phyloP scores from a whole-genome alignment of 1,140 invertebrate genomes.

The Lerema accius region DNA sequence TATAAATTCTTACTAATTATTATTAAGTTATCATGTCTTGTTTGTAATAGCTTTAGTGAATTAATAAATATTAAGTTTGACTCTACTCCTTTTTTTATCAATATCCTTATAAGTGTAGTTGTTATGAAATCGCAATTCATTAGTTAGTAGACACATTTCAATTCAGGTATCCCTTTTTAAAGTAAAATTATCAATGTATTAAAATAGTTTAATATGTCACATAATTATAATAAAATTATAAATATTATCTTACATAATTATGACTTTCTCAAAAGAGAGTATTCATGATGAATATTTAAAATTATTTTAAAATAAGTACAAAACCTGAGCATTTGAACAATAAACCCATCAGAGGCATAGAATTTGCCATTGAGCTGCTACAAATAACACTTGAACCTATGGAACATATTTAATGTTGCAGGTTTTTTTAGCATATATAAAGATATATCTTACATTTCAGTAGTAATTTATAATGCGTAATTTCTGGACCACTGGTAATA shows the following conservation, averaged over 20 bases:
- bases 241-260: neutral
- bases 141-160: too few relatives aligned
- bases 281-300: neutral
- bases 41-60: neutral
- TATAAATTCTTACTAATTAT: conserved; percentile 85
- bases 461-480: too few relatives aligned
- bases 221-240: neutral
- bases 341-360: neutral
- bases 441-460: too few relatives aligned
- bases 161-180: too few relatives aligned
- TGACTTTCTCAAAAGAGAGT: neutral
- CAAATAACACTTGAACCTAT: neutral
- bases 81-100: too few relatives aligned
- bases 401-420: too few relatives aligned
- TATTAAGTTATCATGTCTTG: neutral
- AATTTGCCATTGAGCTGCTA: neutral
- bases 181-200: conserved; percentile 3
- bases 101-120: too few relatives aligned
- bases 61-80: too few relatives aligned
- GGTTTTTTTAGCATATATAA: too few relatives aligned
- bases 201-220: conserved; percentile 12
- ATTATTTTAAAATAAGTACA: neutral
- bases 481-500: too few relatives aligned
- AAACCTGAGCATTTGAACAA: neutral
- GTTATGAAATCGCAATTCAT: too few relatives aligned